A percentile compares a stretch with the other conserved stretches of the same genome.
phyloP scores from a whole-genome alignment of 2,888 invertebrate genomes.

The Branchellion lobata region DNA sequence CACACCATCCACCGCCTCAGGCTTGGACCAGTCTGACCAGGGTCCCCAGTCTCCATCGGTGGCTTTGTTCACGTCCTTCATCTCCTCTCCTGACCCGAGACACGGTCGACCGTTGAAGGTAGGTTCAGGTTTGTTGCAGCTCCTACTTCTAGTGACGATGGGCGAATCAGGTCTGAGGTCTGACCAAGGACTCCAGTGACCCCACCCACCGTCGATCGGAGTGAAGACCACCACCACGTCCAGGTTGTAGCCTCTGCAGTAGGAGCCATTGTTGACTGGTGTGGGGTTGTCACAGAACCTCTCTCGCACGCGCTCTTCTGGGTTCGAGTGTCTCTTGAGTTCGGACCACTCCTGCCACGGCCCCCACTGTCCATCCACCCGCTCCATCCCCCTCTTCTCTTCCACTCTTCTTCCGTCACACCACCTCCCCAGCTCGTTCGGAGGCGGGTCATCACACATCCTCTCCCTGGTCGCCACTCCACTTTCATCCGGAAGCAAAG shows the following conservation, averaged over 20 bases:
- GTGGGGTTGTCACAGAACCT: conserved; percentile 42
- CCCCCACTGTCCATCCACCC: conserved; percentile 7
- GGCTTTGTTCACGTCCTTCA: conserved; percentile 21
- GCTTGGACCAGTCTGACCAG: conserved; percentile 22
- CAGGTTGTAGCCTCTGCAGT: not conserved
- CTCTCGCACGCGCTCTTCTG: conserved; percentile 16
- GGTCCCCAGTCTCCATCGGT: conserved; percentile 31
- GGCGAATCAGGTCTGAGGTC: conserved; percentile 24
- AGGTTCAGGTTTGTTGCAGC: conserved; percentile 43
- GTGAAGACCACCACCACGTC: not conserved
- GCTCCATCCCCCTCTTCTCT: conserved; percentile 27
- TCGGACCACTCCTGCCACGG: not conserved
- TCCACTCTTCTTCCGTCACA: conserved; percentile 40
- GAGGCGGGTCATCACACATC: conserved; percentile 45
- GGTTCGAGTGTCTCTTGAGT: not conserved
- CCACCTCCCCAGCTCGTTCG: conserved; percentile 36
- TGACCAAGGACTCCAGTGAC: conserved; percentile 46
- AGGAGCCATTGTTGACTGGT: conserved; percentile 43
- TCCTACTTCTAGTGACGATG: conserved; percentile 28
- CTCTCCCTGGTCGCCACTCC: conserved; percentile 40
- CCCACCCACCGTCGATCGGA: conserved; percentile 49
- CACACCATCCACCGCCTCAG: not conserved
- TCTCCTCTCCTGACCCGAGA: conserved; percentile 11
- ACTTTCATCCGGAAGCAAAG: conserved; percentile 43
- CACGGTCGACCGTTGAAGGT: conserved; percentile 37